Conservation (phyloP, 2,888 invertebrate species). For the Bursaphelenchus okinawaensis region DNA sequence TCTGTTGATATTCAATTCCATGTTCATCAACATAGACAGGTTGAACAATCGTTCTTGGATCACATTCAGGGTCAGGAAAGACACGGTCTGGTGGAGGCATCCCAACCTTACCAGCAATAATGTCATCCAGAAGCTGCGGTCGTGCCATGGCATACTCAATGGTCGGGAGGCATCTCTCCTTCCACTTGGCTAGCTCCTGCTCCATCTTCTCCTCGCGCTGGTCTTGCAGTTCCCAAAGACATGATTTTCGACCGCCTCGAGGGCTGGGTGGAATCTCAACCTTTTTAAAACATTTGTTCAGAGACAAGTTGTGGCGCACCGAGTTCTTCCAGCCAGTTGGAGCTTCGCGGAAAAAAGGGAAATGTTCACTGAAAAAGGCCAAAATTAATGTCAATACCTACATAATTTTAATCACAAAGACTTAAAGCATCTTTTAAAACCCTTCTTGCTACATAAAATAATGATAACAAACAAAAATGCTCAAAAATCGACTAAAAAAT, state of each 20-base stretch:
- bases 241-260: slow-evolving; percentile 62
- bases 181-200: slow-evolving; percentile 95
- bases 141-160: slow-evolving; percentile 19
- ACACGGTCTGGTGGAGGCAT: slow-evolving; percentile 31
- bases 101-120: slow-evolving; percentile 40
- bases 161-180: slow-evolving; percentile 72
- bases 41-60: too few relatives aligned
- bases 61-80: neutral
- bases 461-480: neutral
- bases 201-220: slow-evolving; percentile 75
- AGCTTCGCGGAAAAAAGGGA: slow-evolving; percentile 95
- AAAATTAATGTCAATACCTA: too few relatives aligned
- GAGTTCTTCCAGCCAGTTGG: slow-evolving; percentile 98
- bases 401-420: too few relatives aligned
- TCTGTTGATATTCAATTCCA: neutral
- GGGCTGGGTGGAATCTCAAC: slow-evolving; percentile 80
- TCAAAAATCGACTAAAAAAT: too few relatives aligned
- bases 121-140: slow-evolving; percentile 36
- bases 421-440: too few relatives aligned
- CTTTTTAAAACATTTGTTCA: slow-evolving; percentile 97
- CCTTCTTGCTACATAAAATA: too few relatives aligned
- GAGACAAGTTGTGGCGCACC: slow-evolving; percentile 87
- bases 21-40: neutral
- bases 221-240: slow-evolving; percentile 25
- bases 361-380: slow-evolving; percentile 74